Evolutionary conservation across 2,113 vertebrate species (phyloP), one percentile per base, ranked within the genome.

Genomic region (Cyprinodon variegatus): DNA sequence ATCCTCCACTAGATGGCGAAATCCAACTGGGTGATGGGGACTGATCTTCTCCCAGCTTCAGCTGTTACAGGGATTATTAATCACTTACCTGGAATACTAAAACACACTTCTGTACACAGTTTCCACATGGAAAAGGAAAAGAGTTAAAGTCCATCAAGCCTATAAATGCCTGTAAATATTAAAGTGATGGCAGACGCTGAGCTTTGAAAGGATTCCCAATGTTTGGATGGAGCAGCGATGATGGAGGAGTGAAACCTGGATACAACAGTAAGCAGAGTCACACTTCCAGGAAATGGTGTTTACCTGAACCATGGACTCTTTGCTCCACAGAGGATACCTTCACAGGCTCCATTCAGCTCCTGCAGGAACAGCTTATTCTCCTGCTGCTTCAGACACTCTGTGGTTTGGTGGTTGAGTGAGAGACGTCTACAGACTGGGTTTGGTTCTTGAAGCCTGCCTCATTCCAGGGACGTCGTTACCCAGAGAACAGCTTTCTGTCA

Each of bases 381-480:
- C 8, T n/a, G 17, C 38, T 22, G 29, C 45, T 36, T 4, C 48
- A 74, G 65, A 64, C 65, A 70, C 72, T 37, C 60, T 4, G 1
- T 20, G 11, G n/a, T 36, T 50, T 73, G 2, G 10, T 68, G 70
- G 46, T 1, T 50, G 11, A 72, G 68, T 45, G 11, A 29, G 65
- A 48, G 57, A 22, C 61, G 38, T 76, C 65, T 40, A 45, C 65
- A 75, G 78, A 57, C 62, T 70, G 68, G 39, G 2, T 50, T 38
- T n/a, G 53, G 43, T 78, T 77, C 81, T 70, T 62, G 66, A 39
- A 76, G 50, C 22, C 53, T 68, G 79, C 66, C 79, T 82, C 46
- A 41, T 72, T 69, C 76, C 60, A 66, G 68, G 67, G 74, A 77
- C 60, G 83, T 72, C 38, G 65, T 87, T 63, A 61, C 70, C 50